Base-by-base conservation (phyloP, 2,888 invertebrate species). In the Lepidochitona cinerea region DNA sequence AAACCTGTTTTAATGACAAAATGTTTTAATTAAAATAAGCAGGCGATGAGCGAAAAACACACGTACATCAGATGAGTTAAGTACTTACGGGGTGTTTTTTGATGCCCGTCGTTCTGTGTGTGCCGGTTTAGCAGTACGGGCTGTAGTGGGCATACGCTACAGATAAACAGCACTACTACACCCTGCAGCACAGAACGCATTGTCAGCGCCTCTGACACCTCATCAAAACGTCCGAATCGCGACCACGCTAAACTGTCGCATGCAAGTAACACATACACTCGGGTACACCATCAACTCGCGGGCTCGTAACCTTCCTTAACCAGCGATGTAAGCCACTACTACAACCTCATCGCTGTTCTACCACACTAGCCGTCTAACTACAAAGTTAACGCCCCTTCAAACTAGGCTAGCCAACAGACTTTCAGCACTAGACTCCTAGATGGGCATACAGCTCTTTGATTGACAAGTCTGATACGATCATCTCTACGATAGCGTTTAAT, bases 181-280 rank as follows among this genome's bases (percentile, higher is more conserved):
- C 77, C 77, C 80, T 75, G 73, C 74, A 75, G 68, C 72, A 80
- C 80, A 69, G 79, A 72, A 74, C 76, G 72, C 80, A 80, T 59
- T 59, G 59, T 59, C 59, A 59, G 59, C 59, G 26, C 23, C 59
- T 29, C 23, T 32, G 32, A 59, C 59, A 59, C 59, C 32, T 59
- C 59, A 59, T 59, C 59, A 59, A 59, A 59, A 59, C 59, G 59
- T 59, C 59, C 32, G 18, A 32, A 59, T 4, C 59, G 59, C 59
- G 59, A 29, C 59, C 59, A 59, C 59, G 29, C 59, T 59, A 59
- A 59, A 59, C 59, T 59, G 59, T 59, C 59, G 59, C 59, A 59
- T 59, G 32, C 59, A 59, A 59, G 59, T 59, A 29, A 59, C 14
- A 59, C 59, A 59, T 32, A 59, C 59, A 29, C 59, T 29, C 7